Conservation (phyloP, 2,797 vertebrate genomes). For the Siniperca undulata region DNA sequence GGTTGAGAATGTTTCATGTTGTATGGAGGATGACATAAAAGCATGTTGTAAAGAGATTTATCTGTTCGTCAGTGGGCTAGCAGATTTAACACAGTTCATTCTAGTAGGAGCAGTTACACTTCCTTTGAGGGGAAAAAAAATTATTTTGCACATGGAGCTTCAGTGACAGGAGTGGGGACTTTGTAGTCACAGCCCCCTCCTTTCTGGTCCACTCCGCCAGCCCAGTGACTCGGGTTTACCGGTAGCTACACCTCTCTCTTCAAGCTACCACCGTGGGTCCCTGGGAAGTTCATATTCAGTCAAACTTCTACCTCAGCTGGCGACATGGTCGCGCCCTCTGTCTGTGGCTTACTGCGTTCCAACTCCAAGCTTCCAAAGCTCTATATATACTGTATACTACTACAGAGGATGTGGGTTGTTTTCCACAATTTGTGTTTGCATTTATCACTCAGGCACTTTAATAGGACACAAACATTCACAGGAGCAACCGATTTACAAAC, state of each 20-base stretch:
- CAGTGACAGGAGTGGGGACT: slow-evolving; percentile 70
- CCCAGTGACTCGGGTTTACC: slow-evolving; percentile 71
- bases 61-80: slow-evolving; percentile 70
- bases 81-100: slow-evolving; percentile 70
- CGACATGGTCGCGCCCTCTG: slow-evolving; percentile 66
- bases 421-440: slow-evolving; percentile 33
- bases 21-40: slow-evolving; percentile 69
- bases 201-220: slow-evolving; percentile 71
- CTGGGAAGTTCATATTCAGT: slow-evolving; percentile 76
- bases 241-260: slow-evolving; percentile 79
- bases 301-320: slow-evolving; percentile 86
- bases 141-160: slow-evolving; percentile 86
- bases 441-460: slow-evolving; percentile 66
- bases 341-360: slow-evolving; percentile 74
- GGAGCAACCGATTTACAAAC: slow-evolving; percentile 22
- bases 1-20: slow-evolving; percentile 79
- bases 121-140: slow-evolving; percentile 56
- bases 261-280: slow-evolving; percentile 74
- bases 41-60: slow-evolving; percentile 87
- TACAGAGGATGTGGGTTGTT: slow-evolving; percentile 70
- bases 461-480: slow-evolving; percentile 66
- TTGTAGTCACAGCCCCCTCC: slow-evolving; percentile 70
- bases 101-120: slow-evolving; percentile 68
- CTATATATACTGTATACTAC: slow-evolving; percentile 61
- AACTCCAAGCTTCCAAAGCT: slow-evolving; percentile 79